Evolutionary conservation across 2,113 vertebrate species (phyloP).

Genomic region (Eurypyga helias): DNA sequence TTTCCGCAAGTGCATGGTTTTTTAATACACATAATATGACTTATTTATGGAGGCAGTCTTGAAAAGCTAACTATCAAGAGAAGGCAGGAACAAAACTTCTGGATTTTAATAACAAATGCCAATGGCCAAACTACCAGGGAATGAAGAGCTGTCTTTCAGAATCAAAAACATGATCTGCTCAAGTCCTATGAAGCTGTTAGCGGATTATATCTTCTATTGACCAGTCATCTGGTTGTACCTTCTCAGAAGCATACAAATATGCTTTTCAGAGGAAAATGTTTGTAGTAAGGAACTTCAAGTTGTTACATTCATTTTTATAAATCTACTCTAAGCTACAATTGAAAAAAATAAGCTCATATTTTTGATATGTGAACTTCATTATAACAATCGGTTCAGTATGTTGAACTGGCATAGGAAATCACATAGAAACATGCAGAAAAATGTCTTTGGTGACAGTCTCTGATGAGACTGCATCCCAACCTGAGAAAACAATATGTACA

Average conservation of each 20-base stretch:
- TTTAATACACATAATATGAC: background rate
- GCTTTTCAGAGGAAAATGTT: background rate
- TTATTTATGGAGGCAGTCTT: background rate
- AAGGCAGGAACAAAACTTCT: background rate
- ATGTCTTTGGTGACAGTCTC: background rate
- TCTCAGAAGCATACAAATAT: background rate
- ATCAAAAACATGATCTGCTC: accelerated
- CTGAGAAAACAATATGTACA: background rate
- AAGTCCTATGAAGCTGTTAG: background rate
- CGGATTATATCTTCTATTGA: background rate
- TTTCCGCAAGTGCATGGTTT: background rate
- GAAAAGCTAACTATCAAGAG: background rate
- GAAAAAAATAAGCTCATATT: background rate
- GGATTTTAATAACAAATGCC: background rate
- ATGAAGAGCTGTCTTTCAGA: background rate
- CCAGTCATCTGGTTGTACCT: background rate
- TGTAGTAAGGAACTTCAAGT: background rate
- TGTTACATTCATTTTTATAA: background rate
- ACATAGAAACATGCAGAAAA: background rate
- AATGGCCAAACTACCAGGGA: background rate
- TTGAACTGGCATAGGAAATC: background rate
- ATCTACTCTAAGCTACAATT: background rate
- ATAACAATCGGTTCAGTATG: background rate
- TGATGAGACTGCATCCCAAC: background rate
- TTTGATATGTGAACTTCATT: background rate